Evolutionary conservation across 2,113 vertebrate species (phyloP), one percentile per base, ranked within the genome.

Genomic region (Crotalus viridis): DNA sequence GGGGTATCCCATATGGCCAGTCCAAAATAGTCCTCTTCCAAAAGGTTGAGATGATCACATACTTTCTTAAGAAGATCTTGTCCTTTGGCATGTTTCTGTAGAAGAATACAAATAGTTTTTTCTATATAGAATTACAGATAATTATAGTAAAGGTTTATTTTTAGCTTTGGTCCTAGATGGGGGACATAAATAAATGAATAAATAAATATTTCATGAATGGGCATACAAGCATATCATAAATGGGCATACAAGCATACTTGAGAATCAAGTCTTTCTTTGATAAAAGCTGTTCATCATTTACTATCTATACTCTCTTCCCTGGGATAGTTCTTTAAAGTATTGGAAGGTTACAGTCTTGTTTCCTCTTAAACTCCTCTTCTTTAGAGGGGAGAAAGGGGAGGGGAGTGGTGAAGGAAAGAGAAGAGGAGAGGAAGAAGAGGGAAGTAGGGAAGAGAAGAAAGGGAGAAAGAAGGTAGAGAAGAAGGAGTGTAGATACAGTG

Each of bases 11-110:
- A 99, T 97, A 99, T 96, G 89, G 98, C 98, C 94, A 99, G 97
- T 10, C 98, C 98, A 93, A 99, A 99, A 95, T 99, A 99, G 97
- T 99, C 99, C 95, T 99, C 99, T 97, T 99, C 99, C 96, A 99
- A 96, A 91, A 99, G 98, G 95, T 99, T 99, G 95, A 99, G 98
- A 95, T 99, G 99, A 92, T 99, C 99, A 15, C 99, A 99, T 55
- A 99, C 99, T 96, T 98, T 98, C 89, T 98, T 98, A 94, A 99
- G 99, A 48, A 99, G 96, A 81, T 99, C 99, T 94, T 99, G 99
- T 26, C 99, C 99, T 96, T 99, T 99, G 85, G 98, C 98, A 3
- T 99, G 99, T 98, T 99, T 99, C 99, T 99, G 97, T 10, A 97
- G 95, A 97, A 0, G 96, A 8, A 96, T 2, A 95, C 87, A 89